These are phyloP conservation scores for Spicauda simplicius DNA, from an alignment of 2,888 invertebrate species.

Conservation along the genomic window DNA sequence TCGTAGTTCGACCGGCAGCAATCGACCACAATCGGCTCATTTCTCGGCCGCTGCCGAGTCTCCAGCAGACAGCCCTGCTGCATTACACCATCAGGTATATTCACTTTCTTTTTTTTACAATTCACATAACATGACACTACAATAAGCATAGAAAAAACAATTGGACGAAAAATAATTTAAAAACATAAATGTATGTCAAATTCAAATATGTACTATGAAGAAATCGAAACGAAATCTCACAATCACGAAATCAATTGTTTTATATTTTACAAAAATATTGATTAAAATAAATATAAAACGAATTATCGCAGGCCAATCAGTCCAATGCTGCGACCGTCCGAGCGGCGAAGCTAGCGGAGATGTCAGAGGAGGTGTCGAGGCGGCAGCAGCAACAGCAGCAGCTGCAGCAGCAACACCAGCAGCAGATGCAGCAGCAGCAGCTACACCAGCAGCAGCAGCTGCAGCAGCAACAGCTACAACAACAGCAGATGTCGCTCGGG, in stretches of 20 bases:
- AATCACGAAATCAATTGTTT: too few relatives aligned
- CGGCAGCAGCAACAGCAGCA: constrained; percentile 78
- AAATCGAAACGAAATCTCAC: too few relatives aligned
- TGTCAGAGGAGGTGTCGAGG: constrained; percentile 91
- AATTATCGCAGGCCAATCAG: constrained; percentile 49
- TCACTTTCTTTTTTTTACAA: too few relatives aligned
- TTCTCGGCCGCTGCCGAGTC: constrained; percentile 61
- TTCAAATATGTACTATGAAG: too few relatives aligned
- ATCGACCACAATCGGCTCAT: constrained; percentile 77
- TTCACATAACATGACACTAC: too few relatives aligned
- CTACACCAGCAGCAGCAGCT: constrained; percentile 51
- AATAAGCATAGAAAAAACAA: too few relatives aligned
- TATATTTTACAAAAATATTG: neutral
- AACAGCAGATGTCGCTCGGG: constrained; percentile 33
- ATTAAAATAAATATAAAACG: neutral
- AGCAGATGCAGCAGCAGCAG: constrained; percentile 52
- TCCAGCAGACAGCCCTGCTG: constrained; percentile 59
- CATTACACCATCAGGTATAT: constrained; percentile 61
- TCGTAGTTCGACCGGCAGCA: constrained; percentile 84
- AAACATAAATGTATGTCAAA: too few relatives aligned
- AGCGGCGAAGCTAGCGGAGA: constrained; percentile 90
- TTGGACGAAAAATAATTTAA: too few relatives aligned
- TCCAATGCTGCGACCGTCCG: constrained; percentile 61
- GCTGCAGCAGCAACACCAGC: constrained; percentile 58
- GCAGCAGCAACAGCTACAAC: constrained; percentile 42